phyloP scores from a whole-genome alignment of 2,797 vertebrate genomes.

The Muraenolepis orangiensis region DNA sequence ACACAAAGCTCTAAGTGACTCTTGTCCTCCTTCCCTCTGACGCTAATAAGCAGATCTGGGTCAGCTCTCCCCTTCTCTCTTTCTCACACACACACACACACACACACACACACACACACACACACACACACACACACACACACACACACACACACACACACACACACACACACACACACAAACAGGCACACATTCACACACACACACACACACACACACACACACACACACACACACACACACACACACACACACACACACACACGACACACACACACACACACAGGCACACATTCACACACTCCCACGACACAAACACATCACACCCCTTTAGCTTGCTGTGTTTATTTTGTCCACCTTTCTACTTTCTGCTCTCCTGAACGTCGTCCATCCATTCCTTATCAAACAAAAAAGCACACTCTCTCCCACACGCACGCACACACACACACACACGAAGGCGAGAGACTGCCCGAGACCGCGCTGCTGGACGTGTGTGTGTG shows the following conservation, averaged over 20 bases:
- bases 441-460: conserved; percentile 33
- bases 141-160: neutral
- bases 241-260: neutral
- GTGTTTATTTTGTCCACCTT: neutral
- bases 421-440: neutral
- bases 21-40: conserved; percentile 58
- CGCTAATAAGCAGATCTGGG: conserved; percentile 76
- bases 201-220: neutral
- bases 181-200: neutral
- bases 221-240: neutral
- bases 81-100: conserved; percentile 22
- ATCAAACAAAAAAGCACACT: neutral
- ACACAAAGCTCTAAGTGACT: conserved; percentile 73
- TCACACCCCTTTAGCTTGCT: neutral
- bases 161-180: neutral
- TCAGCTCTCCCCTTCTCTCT: conserved; percentile 49
- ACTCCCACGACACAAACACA: neutral
- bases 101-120: neutral
- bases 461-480: conserved; percentile 32
- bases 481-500: too few relatives aligned
- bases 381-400: neutral
- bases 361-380: neutral
- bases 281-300: too few relatives aligned
- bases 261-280: too few relatives aligned
- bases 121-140: conserved; percentile 1